These are phyloP conservation scores for Standfussiana lucernea DNA, from an alignment of 2,888 invertebrate species.

Conservation along the genomic window DNA sequence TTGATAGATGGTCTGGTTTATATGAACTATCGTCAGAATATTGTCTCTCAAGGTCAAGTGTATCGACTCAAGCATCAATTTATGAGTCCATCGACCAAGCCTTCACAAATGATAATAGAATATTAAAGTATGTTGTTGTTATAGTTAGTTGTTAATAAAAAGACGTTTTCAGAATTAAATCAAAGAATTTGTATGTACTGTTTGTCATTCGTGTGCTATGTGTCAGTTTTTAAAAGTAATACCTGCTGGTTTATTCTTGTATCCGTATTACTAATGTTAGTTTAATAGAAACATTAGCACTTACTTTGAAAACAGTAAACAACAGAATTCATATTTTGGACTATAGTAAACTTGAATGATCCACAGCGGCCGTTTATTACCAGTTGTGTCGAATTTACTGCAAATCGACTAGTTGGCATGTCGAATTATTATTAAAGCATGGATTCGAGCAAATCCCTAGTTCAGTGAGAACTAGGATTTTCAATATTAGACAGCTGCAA, in stretches of 20 bases:
- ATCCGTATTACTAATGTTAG: background rate
- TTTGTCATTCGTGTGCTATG: background rate
- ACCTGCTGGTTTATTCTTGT: background rate
- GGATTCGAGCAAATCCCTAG: background rate
- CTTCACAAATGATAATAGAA: background rate
- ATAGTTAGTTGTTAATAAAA: background rate
- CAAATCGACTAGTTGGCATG: slow-evolving; percentile 12
- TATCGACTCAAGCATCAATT: background rate
- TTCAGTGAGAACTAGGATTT: slow-evolving; percentile 1
- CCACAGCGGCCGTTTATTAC: background rate
- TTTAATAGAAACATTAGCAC: background rate
- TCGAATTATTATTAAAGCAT: slow-evolving; percentile 10
- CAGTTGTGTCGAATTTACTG: background rate
- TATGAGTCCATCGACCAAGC: background rate
- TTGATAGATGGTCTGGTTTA: slow-evolving; percentile 20
- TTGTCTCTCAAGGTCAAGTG: slow-evolving; percentile 2
- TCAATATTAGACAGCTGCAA: background rate
- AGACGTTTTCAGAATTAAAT: background rate
- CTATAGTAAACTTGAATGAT: slow-evolving; percentile 8
- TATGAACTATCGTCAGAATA: slow-evolving; percentile 22
- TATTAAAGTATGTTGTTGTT: background rate
- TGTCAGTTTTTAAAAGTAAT: background rate
- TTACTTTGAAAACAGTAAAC: background rate
- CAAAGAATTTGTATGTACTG: background rate
- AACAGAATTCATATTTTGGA: background rate